phyloP scores from a whole-genome alignment of 2,113 vertebrate species.

The Pica pica region DNA sequence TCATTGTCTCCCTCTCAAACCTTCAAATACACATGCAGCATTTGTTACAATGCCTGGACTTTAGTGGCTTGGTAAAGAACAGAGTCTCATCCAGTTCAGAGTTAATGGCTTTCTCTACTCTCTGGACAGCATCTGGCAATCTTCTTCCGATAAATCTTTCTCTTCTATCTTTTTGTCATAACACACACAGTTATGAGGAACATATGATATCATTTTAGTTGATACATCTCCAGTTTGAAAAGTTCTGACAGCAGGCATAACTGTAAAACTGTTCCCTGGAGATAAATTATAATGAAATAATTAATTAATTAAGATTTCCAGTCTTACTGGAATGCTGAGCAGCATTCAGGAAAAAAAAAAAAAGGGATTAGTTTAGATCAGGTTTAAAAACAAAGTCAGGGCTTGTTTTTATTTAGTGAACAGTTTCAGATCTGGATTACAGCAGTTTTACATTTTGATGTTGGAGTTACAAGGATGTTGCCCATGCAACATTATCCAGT shows the following conservation, averaged over 20 bases:
- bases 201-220: background rate
- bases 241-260: background rate
- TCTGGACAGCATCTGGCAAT: background rate
- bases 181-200: background rate
- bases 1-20: background rate
- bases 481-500: background rate
- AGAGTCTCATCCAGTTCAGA: background rate
- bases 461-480: background rate
- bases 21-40: background rate
- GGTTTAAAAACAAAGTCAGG: background rate
- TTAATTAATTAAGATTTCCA: background rate
- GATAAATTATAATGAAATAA: background rate
- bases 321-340: background rate
- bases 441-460: background rate
- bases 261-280: background rate
- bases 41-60: background rate
- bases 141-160: background rate
- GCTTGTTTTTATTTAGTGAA: background rate
- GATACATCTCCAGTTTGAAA: background rate
- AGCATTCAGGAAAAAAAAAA: background rate
- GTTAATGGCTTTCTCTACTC: background rate
- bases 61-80: background rate
- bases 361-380: background rate
- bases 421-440: background rate
- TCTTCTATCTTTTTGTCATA: background rate